A percentile compares a stretch with the other conserved stretches of the same genome.
phyloP scores from a whole-genome alignment of 1,140 invertebrate genomes.

The Drosophila kanapiae region DNA sequence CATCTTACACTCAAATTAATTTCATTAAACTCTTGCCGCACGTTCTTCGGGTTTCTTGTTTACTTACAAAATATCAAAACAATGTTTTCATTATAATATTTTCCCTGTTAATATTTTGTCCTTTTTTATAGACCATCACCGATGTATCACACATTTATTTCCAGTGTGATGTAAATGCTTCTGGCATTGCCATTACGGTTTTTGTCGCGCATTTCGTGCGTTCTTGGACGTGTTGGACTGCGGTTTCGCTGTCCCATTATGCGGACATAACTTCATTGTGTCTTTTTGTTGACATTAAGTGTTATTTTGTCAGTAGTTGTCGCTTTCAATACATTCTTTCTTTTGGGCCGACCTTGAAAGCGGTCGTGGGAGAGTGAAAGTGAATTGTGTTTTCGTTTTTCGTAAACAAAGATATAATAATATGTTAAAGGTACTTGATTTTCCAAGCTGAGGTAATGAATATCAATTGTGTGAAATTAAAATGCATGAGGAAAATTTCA shows the following conservation, averaged over 20 bases:
- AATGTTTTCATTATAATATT: neutral
- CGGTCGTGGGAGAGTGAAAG: constrained; percentile 55
- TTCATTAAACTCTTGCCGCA: neutral
- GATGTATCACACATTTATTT: neutral
- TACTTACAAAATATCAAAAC: neutral
- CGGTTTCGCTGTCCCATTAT: constrained; percentile 49
- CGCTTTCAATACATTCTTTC: constrained; percentile 56
- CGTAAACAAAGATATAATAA: neutral
- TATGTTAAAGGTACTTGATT: neutral
- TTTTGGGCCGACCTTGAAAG: constrained; percentile 58
- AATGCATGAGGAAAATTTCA: neutral
- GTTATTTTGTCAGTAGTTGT: constrained; percentile 37
- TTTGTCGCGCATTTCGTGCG: constrained; percentile 50
- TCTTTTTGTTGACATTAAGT: constrained; percentile 21
- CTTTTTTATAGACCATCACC: too few species aligned
- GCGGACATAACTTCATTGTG: constrained; percentile 51
- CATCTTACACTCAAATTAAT: constrained; percentile 2
- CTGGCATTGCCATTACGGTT: constrained; percentile 23
- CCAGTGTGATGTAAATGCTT: constrained; percentile 12
- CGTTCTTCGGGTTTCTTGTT: neutral
- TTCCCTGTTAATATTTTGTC: neutral
- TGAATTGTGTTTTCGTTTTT: constrained; percentile 20
- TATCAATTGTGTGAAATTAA: neutral
- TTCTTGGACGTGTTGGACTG: constrained; percentile 46
- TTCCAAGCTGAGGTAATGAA: neutral